These are phyloP conservation scores for Ceuthmochares aereus DNA, from an alignment of 2,113 vertebrate genomes.

Conservation along the genomic window DNA sequence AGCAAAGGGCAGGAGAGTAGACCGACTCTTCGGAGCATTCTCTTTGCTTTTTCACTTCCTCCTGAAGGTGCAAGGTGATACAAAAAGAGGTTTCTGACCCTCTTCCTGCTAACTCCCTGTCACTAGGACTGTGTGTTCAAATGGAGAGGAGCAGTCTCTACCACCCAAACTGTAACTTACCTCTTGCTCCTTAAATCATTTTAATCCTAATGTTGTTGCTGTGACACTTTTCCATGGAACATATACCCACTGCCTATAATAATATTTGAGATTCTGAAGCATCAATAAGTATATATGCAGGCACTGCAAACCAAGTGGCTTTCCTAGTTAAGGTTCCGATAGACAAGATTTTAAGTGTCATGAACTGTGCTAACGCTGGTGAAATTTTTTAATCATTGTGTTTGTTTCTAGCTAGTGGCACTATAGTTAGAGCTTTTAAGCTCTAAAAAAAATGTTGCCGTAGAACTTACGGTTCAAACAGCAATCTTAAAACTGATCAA, in stretches of 20 bases:
- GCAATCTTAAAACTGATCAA: background rate
- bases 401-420: background rate
- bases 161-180: background rate
- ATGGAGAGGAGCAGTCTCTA: background rate
- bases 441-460: background rate
- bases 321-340: background rate
- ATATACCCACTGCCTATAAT: rapidly evolving
- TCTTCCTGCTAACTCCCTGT: background rate
- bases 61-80: background rate
- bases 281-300: background rate
- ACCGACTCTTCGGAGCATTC: background rate
- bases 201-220: background rate
- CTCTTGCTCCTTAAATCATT: background rate
- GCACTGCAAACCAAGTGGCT: background rate
- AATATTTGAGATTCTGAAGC: background rate
- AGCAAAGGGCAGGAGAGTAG: background rate
- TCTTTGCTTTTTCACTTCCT: background rate
- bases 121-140: background rate
- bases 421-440: background rate
- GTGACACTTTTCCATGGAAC: background rate
- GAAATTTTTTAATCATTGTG: background rate
- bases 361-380: background rate
- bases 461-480: background rate
- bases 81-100: background rate
- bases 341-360: background rate